These are phyloP conservation scores for Cercocebus atys DNA, from an alignment of 2,113 vertebrate genomes.

Conservation along the genomic window DNA sequence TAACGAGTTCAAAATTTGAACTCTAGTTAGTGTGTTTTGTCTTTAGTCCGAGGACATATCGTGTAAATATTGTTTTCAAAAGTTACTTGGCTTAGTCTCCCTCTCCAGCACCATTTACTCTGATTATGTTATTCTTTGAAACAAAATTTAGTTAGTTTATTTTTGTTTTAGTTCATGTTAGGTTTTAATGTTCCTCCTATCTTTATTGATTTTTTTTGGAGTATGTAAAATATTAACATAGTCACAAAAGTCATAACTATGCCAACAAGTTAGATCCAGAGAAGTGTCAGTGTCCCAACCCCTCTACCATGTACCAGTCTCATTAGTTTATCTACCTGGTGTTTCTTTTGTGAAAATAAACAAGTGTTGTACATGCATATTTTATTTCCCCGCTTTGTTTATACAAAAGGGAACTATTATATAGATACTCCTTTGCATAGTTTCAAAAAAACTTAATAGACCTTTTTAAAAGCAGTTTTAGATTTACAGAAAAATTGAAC, in stretches of 20 bases:
- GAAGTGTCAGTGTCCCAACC: background rate
- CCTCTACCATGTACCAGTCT: background rate
- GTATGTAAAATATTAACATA: background rate
- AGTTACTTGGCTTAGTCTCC: background rate
- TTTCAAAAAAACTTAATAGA: background rate
- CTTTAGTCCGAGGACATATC: background rate
- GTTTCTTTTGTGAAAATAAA: slow-evolving; percentile 29
- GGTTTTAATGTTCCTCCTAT: background rate
- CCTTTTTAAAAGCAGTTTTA: background rate
- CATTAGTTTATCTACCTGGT: background rate
- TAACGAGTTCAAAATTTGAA: background rate
- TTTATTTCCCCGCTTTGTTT: background rate
- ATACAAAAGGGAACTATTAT: background rate
- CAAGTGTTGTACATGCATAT: background rate
- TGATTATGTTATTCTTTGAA: background rate
- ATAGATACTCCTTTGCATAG: background rate
- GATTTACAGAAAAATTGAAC: background rate
- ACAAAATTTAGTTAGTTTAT: background rate
- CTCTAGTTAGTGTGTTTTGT: background rate
- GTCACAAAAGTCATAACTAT: background rate
- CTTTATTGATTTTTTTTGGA: background rate
- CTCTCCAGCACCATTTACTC: background rate
- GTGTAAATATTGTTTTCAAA: background rate
- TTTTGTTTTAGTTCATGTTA: background rate
- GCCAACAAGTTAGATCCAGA: background rate